Conservation (phyloP, 2,797 vertebrate species). For the Ctenosaura bakeri region DNA sequence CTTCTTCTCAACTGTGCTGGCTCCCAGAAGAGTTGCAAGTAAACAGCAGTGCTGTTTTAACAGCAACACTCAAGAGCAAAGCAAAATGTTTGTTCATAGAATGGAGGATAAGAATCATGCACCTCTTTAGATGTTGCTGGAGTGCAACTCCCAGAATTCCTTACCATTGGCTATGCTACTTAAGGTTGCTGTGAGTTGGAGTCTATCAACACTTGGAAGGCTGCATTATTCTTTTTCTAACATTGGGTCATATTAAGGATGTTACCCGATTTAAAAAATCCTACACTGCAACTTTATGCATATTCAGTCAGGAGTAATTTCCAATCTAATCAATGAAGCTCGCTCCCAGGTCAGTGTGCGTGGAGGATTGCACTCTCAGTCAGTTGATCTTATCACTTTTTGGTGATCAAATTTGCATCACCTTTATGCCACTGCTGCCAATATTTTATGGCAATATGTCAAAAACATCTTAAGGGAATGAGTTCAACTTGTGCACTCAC, state of each 20-base stretch:
- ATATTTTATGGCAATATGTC: constrained; percentile 4
- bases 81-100: neutral
- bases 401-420: neutral
- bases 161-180: neutral
- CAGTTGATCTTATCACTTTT: neutral
- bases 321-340: neutral
- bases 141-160: neutral
- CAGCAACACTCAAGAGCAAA: neutral
- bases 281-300: neutral
- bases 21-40: neutral
- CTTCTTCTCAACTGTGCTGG: neutral
- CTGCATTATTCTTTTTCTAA: too few species aligned
- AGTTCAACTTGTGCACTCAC: constrained; percentile 12
- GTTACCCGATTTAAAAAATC: neutral
- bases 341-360: neutral
- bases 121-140: neutral
- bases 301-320: neutral
- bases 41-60: neutral
- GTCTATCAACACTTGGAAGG: too few species aligned
- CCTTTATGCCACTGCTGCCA: neutral
- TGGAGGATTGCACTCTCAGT: neutral
- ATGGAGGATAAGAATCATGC: neutral
- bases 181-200: neutral
- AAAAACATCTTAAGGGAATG: neutral
- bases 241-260: neutral